Conservation (phyloP, 2,797 vertebrate species). For the Fistularia commersonii region DNA sequence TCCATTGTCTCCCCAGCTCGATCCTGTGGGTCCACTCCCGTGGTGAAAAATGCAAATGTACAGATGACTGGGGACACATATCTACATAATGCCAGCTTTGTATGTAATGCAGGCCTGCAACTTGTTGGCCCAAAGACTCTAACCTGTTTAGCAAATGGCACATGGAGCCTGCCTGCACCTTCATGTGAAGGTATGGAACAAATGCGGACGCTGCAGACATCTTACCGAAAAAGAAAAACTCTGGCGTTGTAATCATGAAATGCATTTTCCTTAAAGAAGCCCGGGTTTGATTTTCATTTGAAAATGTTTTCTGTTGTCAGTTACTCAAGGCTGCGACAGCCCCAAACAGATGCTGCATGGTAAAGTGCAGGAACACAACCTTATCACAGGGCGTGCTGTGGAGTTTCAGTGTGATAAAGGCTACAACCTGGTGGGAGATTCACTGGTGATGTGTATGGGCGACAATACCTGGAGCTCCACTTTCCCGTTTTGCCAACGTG, state of each 20-base stretch:
- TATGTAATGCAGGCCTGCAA: constrained; percentile 74
- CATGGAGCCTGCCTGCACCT: constrained; percentile 85
- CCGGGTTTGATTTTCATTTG: not conserved
- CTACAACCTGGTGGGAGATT: constrained; percentile 82
- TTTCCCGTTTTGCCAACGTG: constrained; percentile 87
- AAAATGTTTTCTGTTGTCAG: constrained; percentile 23
- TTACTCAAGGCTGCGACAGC: constrained; percentile 74
- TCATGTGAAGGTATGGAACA: constrained; percentile 75
- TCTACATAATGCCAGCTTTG: constrained; percentile 74
- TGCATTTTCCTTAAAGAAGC: no score
- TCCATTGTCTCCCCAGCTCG: constrained; percentile 57
- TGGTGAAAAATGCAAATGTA: constrained; percentile 72
- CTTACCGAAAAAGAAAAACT: no score
- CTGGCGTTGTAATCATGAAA: no score
- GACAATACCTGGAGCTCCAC: constrained; percentile 84
- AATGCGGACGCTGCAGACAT: no score
- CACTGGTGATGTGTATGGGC: constrained; percentile 78
- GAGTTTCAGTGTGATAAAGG: constrained; percentile 84
- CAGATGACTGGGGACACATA: constrained; percentile 62
- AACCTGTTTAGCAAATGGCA: constrained; percentile 81
- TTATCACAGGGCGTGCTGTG: constrained; percentile 76
- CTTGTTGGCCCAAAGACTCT: constrained; percentile 76
- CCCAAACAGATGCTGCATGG: constrained; percentile 79
- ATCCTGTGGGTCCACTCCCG: constrained; percentile 76
- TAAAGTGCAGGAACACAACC: constrained; percentile 75